Evolutionary conservation across 53 echinoderm and acorn worm genomes (phyloP).

Genomic region (Temnopleurus reevesii): DNA sequence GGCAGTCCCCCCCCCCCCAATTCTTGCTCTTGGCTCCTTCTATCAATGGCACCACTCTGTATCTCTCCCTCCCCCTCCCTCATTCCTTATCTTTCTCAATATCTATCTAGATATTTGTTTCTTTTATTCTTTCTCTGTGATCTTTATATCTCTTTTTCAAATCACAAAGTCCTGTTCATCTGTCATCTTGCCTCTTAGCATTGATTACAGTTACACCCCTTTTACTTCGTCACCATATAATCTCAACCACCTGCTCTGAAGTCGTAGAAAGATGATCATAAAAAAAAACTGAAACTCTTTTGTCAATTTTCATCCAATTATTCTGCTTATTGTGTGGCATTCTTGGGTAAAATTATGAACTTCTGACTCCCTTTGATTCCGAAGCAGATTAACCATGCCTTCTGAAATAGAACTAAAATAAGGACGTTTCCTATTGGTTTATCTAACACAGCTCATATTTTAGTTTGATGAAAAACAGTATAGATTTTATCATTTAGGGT

Average conservation of each 20-base stretch:
- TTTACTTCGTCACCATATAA: not conserved
- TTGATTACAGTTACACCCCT: not conserved
- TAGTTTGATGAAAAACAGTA: too few species aligned
- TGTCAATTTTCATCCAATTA: not conserved
- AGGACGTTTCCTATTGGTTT: too few species aligned
- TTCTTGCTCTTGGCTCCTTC: too few species aligned
- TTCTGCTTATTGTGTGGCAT: not conserved
- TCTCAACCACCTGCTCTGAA: constrained; percentile 11
- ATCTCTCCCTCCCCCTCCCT: not conserved
- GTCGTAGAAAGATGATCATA: not conserved
- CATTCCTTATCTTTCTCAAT: not conserved
- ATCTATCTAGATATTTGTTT: not conserved
- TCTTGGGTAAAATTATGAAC: not conserved
- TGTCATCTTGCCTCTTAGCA: not conserved
- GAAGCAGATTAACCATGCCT: not conserved
- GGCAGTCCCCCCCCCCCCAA: too few species aligned
- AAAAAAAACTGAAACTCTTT: not conserved
- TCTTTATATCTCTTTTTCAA: too few species aligned
- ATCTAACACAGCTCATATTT: too few species aligned
- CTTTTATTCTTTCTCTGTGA: too few species aligned
- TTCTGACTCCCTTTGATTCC: constrained; percentile 4
- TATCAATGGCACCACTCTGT: not conserved
- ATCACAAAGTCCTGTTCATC: not conserved
- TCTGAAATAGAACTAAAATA: too few species aligned
- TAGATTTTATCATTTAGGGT: too few species aligned